Base-by-base conservation (phyloP, 1,140 invertebrate genomes). In the Cardiocondyla obscurior region DNA sequence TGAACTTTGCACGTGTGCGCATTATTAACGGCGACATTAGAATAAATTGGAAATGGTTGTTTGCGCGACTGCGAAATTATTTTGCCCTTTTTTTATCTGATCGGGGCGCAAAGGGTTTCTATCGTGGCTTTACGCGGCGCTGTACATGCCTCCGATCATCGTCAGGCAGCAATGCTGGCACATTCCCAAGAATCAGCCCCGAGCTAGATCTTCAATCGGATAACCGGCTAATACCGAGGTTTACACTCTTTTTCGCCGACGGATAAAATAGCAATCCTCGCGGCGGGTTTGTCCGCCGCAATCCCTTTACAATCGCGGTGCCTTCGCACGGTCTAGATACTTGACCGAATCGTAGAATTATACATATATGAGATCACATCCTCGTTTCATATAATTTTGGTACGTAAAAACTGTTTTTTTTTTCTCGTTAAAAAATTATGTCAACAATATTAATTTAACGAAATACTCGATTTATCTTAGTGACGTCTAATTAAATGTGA, bases 151-250 rank as follows among this genome's bases (percentile, higher is more conserved):
- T 83, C 65, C 19, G 22, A 19, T 19, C 73, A 88, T 87, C 84
- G 36, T 14, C 60, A 64, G 19, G 19, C 28, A 16, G 33, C 44
- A n/a, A n/a, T n/a, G 19, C 39, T 88, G 86, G 86, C 86, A 88
- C 84, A 70, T 88, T 86, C 62, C 84, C 86, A 81, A 81, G 84
- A 86, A 84, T 64, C 69, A 70, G 62, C 69, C 72, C 6, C 19
- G 16, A 81, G 86, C 74, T 86, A 76, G 87, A 77, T 88, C 60
- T 53, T 81, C 81, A 12, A 60, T 67, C 70, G 86, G 87, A 88
- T 88, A 88, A 81, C 86, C 69, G 64, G 76, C 87, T 88, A 83
- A 88, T 88, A 53, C 44, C 19, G 70, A 79, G 81, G 84, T 88
- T 88, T 83, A 67, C 81, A 76, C 81, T 87, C 67, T 81, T 88